Evolutionary conservation across 2,113 vertebrate species (phyloP), one percentile per base, ranked within the genome.

Genomic region (Anser cygnoides): DNA sequence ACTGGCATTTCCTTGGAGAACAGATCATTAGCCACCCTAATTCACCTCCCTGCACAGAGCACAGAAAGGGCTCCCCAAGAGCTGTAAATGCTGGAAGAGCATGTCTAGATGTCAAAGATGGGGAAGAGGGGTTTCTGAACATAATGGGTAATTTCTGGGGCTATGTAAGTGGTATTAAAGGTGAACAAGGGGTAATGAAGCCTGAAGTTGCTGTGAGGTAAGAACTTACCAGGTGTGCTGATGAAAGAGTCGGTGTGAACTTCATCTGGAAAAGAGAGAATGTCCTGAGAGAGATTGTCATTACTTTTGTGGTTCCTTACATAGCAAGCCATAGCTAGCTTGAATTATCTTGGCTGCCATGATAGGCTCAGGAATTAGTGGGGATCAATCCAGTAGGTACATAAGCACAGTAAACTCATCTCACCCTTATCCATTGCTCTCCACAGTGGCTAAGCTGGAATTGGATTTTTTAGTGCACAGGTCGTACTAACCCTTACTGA

Each of bases 261-360:
- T 44, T 59, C 93, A 90, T 13, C 95, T 97, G 78, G 59, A 96
- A 97, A 95, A 96, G 43, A 97, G 49, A 94, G 49, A 95, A 89
- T 8, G 7, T 62, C 77, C 58, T 87, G 50, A 88, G 54, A 90
- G 68, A 85, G 7, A n/a, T 70, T 76, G 28, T 37, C 14, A 73
- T 91, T 89, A 22, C n/a, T 82, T 68, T 62, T 62, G 61, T 20
- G 31, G 11, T 61, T 19, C 21, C 13, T 75, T 44, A 72, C 39
- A 61, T 7, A 87, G 61, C 8, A 67, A 82, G 67, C 23, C 46
- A 73, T 21, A 73, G 33, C 12, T 43, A 84, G 20, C 35, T 25
- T 75, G 54, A 84, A 50, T 39, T 44, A 54, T 37, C 26, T 57
- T 66, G 68, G 19, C 63, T 2, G 13, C 46, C 68, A 58, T 5